Percentiles rank a stretch among this genome's conserved stretches.
Evolutionary conservation across 2,113 vertebrate genomes (phyloP).

Genomic region (Laterallus jamaicensis): DNA sequence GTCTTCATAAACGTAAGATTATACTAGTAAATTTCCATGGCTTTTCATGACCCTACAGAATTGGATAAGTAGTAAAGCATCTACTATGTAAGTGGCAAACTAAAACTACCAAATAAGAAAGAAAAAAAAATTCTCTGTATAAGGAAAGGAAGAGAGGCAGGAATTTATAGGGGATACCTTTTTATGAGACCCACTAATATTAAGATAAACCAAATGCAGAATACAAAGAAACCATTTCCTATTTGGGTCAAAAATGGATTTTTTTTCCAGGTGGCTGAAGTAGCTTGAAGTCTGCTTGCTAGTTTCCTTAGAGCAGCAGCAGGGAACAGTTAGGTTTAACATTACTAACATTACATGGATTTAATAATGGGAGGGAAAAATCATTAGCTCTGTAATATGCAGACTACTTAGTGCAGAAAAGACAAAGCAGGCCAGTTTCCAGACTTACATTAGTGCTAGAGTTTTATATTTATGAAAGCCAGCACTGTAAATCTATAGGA

Average conservation of each 20-base stretch:
- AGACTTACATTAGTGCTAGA: background rate
- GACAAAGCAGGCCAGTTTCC: background rate
- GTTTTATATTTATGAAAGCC: background rate
- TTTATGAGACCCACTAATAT: background rate
- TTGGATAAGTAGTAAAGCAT: background rate
- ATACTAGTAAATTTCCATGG: background rate
- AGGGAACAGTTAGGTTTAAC: background rate
- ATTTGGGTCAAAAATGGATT: background rate
- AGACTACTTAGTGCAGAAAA: background rate
- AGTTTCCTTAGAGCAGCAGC: background rate
- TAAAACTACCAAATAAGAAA: background rate
- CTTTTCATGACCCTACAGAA: background rate
- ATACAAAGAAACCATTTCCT: background rate
- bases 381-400: background rate
- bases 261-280: background rate
- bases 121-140: background rate
- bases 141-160: background rate
- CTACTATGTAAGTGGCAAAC: background rate
- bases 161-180: background rate
- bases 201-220: background rate
- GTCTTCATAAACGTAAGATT: background rate
- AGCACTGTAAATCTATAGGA: background rate
- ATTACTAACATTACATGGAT: background rate
- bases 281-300: background rate
- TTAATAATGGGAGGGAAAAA: constrained; percentile 7